Conservation (phyloP, 2,888 invertebrate species). For the Serripes groenlandicus region DNA sequence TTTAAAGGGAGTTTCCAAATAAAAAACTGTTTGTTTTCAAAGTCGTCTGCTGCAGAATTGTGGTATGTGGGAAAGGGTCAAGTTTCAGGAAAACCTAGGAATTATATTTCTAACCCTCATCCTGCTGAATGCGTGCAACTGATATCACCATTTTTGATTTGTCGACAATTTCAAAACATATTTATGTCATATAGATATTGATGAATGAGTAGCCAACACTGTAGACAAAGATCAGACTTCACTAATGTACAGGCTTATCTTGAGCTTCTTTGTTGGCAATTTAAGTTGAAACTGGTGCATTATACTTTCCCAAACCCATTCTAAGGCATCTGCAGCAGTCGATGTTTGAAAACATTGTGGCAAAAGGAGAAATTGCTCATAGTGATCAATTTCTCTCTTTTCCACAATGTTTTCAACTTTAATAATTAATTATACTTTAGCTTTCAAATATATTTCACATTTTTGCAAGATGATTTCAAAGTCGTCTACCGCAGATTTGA, state of each 20-base stretch:
- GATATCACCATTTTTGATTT: neutral
- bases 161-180: too few species aligned
- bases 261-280: neutral
- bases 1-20: too few species aligned
- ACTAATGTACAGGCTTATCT: neutral
- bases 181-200: too few species aligned
- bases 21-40: too few species aligned
- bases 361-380: slow-evolving; percentile 3
- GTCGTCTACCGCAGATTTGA: neutral
- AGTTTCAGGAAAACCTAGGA: neutral
- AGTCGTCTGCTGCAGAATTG: too few species aligned
- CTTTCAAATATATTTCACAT: neutral
- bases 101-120: neutral
- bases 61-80: too few species aligned
- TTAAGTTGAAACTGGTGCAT: neutral
- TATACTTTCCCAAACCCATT: neutral
- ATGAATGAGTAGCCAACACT: neutral
- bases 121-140: neutral
- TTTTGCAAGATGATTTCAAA: neutral
- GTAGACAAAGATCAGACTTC: neutral
- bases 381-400: neutral
- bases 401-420: neutral
- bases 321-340: neutral
- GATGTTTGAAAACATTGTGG: slow-evolving; percentile 1
- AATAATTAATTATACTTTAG: too few species aligned